Evolutionary conservation across 2,888 invertebrate genomes (phyloP).

Genomic region (Tetranychus piercei): DNA sequence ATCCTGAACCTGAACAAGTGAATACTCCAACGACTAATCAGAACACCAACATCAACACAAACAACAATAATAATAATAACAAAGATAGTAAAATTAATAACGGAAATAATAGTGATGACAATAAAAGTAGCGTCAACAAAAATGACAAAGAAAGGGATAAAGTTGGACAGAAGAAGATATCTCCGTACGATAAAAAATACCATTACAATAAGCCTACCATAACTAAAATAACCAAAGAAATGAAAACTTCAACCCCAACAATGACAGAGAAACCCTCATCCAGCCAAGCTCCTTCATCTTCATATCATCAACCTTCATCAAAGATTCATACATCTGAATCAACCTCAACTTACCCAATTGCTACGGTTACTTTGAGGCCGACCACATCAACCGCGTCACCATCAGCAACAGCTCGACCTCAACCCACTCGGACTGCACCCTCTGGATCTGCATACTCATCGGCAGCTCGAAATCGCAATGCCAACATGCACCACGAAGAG

Average conservation of each 20-base stretch:
- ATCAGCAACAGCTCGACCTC: not conserved
- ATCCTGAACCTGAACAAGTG: not conserved
- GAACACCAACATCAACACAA: not conserved
- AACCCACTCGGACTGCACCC: not conserved
- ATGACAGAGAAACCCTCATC: not conserved
- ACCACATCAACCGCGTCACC: not conserved
- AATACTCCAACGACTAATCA: not conserved
- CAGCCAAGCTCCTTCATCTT: not conserved
- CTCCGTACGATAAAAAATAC: not conserved
- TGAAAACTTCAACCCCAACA: not conserved
- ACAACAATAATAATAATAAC: not conserved
- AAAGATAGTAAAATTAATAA: not conserved
- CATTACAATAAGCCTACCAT: not conserved
- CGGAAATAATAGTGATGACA: not conserved
- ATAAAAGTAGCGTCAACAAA: not conserved
- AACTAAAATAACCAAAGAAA: not conserved
- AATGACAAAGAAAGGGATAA: too few species aligned
- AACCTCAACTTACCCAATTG: not conserved
- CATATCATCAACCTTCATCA: not conserved
- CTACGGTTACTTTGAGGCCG: not conserved
- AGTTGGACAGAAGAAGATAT: too few species aligned
- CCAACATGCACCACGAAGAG: not conserved
- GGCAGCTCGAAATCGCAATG: not conserved
- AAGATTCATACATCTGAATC: not conserved
- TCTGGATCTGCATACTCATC: not conserved